A percentile compares a stretch with the other conserved stretches of the same genome.
phyloP scores from a whole-genome alignment of 2,797 vertebrate species.

The Mycteria americana region DNA sequence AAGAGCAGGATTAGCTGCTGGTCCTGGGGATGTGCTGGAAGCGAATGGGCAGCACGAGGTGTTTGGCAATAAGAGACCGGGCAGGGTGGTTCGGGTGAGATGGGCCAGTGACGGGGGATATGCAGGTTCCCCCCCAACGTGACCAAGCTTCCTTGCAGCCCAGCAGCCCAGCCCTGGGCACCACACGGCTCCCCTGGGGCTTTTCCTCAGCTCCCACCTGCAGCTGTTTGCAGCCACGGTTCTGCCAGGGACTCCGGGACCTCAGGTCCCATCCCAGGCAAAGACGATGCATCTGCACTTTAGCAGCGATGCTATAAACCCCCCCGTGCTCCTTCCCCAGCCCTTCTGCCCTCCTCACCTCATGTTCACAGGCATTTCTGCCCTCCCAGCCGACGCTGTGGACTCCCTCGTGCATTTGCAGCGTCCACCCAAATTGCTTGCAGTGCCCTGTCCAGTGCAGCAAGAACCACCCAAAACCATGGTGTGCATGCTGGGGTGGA shows the following conservation, averaged over 20 bases:
- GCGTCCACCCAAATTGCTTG: too few relatives aligned
- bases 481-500: fast-evolving
- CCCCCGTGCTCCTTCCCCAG: background rate
- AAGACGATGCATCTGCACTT: background rate
- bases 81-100: background rate
- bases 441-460: background rate
- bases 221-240: background rate
- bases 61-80: background rate
- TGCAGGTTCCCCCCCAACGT: too few relatives aligned
- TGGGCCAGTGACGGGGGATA: too few relatives aligned
- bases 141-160: background rate
- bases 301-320: background rate
- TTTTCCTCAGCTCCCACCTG: background rate
- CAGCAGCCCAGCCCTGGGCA: background rate
- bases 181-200: background rate
- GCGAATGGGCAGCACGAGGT: fast-evolving
- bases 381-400: background rate
- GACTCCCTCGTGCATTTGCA: background rate
- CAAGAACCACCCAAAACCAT: fast-evolving
- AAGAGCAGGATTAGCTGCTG: background rate
- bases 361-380: background rate
- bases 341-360: background rate
- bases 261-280: background rate
- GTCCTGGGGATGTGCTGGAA: background rate
- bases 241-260: background rate